These are phyloP conservation scores for Psilopogon haemacephalus DNA, from an alignment of 2,113 vertebrate genomes.

Conservation along the genomic window DNA sequence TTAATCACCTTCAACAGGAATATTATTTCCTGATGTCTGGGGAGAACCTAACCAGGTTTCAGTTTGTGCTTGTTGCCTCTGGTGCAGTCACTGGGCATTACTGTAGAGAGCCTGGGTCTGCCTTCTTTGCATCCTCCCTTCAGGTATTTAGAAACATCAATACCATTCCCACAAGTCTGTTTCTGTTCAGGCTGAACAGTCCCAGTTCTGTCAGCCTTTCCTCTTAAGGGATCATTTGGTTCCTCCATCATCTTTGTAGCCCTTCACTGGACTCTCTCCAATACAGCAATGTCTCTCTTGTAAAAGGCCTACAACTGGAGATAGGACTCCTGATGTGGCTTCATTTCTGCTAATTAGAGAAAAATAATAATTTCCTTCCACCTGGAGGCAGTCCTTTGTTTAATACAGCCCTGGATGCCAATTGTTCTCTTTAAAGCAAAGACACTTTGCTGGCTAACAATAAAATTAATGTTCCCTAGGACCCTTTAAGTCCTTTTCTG, in stretches of 20 bases:
- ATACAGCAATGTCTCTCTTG: not conserved
- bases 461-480: not conserved
- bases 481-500: too few relatives aligned
- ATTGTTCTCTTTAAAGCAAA: not conserved
- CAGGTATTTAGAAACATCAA: not conserved
- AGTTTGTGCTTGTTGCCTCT: not conserved
- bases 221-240: too few relatives aligned
- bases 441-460: not conserved
- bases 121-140: not conserved
- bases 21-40: not conserved
- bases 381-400: not conserved
- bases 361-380: not conserved
- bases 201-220: too few relatives aligned
- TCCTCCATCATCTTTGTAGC: not conserved
- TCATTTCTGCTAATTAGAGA: not conserved
- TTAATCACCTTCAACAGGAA: not conserved
- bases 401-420: not conserved
- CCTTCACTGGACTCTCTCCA: rapidly evolving
- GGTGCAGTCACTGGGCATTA: not conserved
- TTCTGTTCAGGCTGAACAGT: too few relatives aligned
- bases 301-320: too few relatives aligned
- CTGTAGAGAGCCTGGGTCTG: not conserved
- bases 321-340: too few relatives aligned
- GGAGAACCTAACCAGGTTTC: not conserved
- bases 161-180: not conserved